Base-by-base conservation (phyloP, 1,140 invertebrate species). In the Eciton burchellii region DNA sequence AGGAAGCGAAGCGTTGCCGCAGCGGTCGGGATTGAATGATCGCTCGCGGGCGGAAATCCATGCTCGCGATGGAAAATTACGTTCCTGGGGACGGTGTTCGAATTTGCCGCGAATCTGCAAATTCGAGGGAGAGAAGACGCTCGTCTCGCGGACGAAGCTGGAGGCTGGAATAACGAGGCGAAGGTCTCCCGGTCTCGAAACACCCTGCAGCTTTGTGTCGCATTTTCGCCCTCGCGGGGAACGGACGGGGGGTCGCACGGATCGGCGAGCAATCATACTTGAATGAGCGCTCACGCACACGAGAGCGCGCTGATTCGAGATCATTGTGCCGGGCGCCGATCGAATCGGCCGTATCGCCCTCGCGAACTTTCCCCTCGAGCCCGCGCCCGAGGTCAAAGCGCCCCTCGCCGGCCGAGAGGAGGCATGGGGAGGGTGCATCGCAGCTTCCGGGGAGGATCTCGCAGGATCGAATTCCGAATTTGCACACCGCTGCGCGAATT, bases 211-310 rank as follows among this genome's bases (percentile, higher is more conserved):
- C 21, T 66, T 41, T 68, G 24, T 21, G 62, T 74, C 11, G 41
- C 45, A 79, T 79, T 70, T 77, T 70, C 60, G 76, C 54, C 81
- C 73, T 85, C 76, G 77, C 49, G 71, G n/a, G n/a, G n/a, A 74
- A n/a, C 66, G 83, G 65, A 41, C 29, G 54, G 47, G 71, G 6
- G 29, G 16, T 68, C 41, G 35, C 35, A 35, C 47, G 57, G 57
- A 62, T 66, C 45, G 70, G 43, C 54, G 43, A 45, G 45, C 71
- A 70, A 81, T 81, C 68, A 73, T 65, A 52, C 76, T 82, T 56
- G 52, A 85, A 76, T 84, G 49, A 52, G 8, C 77, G 49, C 29
- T 6, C 29, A 41, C 52, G 72, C 59, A 57, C 76, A 71, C 54
- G 54, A 71, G 62, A 29, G 74, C 74, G 45, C 57, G 68, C 62